Evolutionary conservation across 2,888 invertebrate genomes (phyloP).

Genomic region (Cerastis leucographa): DNA sequence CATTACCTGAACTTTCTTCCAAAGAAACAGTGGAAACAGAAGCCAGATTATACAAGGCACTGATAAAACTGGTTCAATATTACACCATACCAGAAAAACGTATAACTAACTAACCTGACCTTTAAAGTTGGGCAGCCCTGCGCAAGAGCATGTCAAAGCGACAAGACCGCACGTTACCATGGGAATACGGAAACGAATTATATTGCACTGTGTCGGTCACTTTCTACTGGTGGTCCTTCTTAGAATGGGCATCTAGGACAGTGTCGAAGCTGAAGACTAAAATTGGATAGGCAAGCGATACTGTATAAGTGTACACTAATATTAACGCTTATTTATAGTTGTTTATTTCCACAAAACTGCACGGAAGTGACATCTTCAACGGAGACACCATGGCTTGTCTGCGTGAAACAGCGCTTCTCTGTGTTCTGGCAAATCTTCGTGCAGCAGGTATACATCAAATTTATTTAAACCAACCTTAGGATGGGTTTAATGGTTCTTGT

Average conservation of each 20-base stretch:
- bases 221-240: slow-evolving; percentile 38
- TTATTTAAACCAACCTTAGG: background rate
- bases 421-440: no score
- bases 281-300: background rate
- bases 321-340: background rate
- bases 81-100: background rate
- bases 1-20: background rate
- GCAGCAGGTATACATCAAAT: no score
- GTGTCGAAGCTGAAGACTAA: slow-evolving; percentile 13
- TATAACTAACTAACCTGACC: slow-evolving; percentile 1
- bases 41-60: background rate
- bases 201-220: slow-evolving; percentile 27
- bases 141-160: slow-evolving; percentile 38
- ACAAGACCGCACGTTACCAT: slow-evolving; percentile 36
- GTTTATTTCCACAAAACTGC: no score
- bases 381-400: no score
- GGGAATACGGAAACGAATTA: slow-evolving; percentile 45
- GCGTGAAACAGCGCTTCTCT: no score
- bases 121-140: slow-evolving; percentile 38
- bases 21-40: background rate
- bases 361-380: no score
- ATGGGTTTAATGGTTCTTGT: background rate
- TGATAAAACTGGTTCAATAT: background rate
- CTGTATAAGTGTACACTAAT: background rate
- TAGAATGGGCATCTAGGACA: slow-evolving; percentile 28